Percentiles rank a stretch among this genome's conserved stretches.
Conservation (phyloP, 2,888 invertebrate genomes). For the Pocota personata region DNA sequence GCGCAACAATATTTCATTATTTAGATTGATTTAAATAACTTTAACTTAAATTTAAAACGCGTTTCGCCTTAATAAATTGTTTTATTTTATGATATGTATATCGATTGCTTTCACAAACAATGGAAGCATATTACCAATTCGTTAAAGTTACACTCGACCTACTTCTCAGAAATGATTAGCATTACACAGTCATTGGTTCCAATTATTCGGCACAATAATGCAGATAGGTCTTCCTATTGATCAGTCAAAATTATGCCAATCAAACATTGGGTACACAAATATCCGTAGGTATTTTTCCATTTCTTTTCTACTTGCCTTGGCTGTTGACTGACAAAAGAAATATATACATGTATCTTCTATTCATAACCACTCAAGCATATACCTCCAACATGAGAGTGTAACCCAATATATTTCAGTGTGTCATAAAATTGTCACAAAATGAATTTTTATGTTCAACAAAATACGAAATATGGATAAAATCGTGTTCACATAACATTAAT, state of each 20-base stretch:
- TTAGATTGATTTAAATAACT: too few species aligned
- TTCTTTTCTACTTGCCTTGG: background rate
- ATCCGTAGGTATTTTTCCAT: background rate
- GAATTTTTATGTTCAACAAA: constrained; percentile 3
- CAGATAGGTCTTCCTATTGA: background rate
- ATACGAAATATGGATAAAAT: background rate
- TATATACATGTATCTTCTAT: background rate
- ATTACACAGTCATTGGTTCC: background rate
- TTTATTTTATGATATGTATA: too few species aligned
- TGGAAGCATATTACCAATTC: background rate
- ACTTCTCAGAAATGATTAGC: background rate
- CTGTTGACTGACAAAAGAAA: background rate
- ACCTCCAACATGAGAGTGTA: background rate
- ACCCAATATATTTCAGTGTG: background rate
- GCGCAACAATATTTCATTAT: too few species aligned
- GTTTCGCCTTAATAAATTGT: too few species aligned
- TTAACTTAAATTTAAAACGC: too few species aligned
- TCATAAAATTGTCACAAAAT: background rate
- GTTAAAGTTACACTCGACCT: background rate
- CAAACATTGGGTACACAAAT: background rate
- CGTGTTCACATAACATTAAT: constrained; percentile 6
- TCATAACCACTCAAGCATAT: background rate
- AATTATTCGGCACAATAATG: background rate
- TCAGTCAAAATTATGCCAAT: background rate
- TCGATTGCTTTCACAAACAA: background rate